Evolutionary conservation across 2,113 vertebrate species (phyloP), one percentile per base, ranked within the genome.

Genomic region (Telmatochromis brachygnathus): DNA sequence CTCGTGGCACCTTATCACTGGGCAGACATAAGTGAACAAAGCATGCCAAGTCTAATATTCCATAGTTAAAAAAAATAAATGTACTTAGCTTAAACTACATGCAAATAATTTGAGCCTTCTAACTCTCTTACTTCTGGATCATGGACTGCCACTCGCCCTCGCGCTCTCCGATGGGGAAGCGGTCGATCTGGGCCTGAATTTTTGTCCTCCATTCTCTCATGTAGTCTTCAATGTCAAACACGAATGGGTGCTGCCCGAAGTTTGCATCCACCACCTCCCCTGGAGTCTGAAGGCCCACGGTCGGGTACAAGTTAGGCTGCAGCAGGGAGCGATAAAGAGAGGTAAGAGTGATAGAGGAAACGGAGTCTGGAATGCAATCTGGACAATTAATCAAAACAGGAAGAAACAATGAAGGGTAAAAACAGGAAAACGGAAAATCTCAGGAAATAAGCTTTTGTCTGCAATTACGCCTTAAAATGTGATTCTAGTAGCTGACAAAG

Each of bases 81-180:
- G 23, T 1, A 47, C 45, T 75, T 75, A 7, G 23, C 9, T 4
- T 75, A 30, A 75, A 19, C 21, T 81, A 39, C 13, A 56, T 7
- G 7, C 1, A 42, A 88, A 28, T 6, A 33, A 26, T 30, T 81
- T 11, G 5, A 30, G 6, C 28, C 45, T 17, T 73, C 26, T 8
- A 33, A 49, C 17, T 65, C 37, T 85, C 97, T 97, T 96, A 99
- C 98, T 98, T 99, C 94, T 99, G 98, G 91, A 99, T 98, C 98
- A 99, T 98, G 85, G 98, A 98, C 95, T 99, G 98, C 98, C 98
- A 99, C 88, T 99, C 98, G 91, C 98, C 98, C 96, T 99, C 98
- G 4, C 98, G 97, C 90, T 99, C 98, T 86, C 98, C 98, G 45
- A 97, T 96, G 1, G 98, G 98, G 94, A 98, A 99, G 90, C 98